phyloP scores from a whole-genome alignment of 2,888 invertebrate species.

The Meta bourneti region DNA sequence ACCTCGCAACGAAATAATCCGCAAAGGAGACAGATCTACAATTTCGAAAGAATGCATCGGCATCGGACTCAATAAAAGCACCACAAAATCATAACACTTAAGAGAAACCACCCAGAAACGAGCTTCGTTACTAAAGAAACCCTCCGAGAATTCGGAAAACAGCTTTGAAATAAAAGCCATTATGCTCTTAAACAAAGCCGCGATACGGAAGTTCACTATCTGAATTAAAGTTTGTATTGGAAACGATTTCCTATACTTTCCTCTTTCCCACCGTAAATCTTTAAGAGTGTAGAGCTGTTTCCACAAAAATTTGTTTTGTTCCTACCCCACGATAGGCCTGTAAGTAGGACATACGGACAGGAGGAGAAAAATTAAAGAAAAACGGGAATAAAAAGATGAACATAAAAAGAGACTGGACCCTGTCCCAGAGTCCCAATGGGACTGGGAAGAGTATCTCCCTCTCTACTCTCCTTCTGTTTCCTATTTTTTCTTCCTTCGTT shows the following conservation, averaged over 20 bases:
- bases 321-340: neutral
- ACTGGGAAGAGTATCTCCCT: conserved; percentile 33
- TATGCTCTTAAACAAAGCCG: conserved; percentile 26
- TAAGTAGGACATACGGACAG: conserved; percentile 66
- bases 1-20: no score
- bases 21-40: no score
- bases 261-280: conserved; percentile 66
- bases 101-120: neutral
- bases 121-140: neutral
- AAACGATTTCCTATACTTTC: conserved; percentile 64
- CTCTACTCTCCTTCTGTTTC: conserved; percentile 8
- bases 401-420: conserved; percentile 41
- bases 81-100: neutral
- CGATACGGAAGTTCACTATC: conserved; percentile 41
- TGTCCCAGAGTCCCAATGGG: conserved; percentile 63
- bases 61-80: neutral
- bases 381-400: conserved; percentile 51
- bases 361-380: conserved; percentile 65
- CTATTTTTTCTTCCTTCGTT: conserved; percentile 55
- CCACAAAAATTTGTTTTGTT: conserved; percentile 45
- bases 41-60: no score
- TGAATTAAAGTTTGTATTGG: conserved; percentile 58
- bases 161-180: neutral
- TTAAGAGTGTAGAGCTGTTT: conserved; percentile 54
- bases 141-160: neutral